phyloP scores from a whole-genome alignment of 2,797 vertebrate genomes.

The Rousettus madagascariensis region DNA sequence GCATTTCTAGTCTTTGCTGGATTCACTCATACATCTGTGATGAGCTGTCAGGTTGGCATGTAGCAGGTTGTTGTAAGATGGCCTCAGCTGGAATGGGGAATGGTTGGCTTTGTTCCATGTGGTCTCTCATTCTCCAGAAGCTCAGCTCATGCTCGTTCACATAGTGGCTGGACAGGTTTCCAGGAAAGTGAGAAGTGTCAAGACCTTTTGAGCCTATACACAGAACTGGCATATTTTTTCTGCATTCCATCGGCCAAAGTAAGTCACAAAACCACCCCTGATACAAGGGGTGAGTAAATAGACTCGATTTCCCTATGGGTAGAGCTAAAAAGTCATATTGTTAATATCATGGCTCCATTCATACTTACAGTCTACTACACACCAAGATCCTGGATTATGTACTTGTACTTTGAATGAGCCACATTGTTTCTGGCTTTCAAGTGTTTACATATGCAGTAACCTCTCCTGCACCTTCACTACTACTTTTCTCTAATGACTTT shows the following conservation, averaged over 20 bases:
- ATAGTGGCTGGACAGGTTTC: not conserved
- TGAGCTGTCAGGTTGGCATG: not conserved
- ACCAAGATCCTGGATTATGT: not conserved
- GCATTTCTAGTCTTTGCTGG: not conserved
- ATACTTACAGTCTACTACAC: not conserved
- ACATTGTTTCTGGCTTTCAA: not conserved
- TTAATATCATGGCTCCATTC: not conserved
- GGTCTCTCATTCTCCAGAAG: not conserved
- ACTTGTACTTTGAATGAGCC: fast-evolving
- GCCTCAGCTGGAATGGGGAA: not conserved
- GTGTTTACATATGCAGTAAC: not conserved
- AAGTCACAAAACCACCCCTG: not conserved
- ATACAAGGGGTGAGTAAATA: not conserved
- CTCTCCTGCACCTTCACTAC: not conserved
- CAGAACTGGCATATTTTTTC: not conserved
- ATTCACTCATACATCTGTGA: not conserved
- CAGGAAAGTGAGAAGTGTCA: not conserved
- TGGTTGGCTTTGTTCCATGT: not conserved
- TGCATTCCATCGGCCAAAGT: not conserved
- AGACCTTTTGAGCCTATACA: not conserved
- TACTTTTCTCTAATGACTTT: not conserved
- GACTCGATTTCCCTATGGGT: not conserved
- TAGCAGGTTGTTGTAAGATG: not conserved
- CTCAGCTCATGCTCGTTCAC: not conserved
- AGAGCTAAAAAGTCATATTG: not conserved